phyloP scores from a whole-genome alignment of 2,113 vertebrate species.

The Cricetomys ansorgei region DNA sequence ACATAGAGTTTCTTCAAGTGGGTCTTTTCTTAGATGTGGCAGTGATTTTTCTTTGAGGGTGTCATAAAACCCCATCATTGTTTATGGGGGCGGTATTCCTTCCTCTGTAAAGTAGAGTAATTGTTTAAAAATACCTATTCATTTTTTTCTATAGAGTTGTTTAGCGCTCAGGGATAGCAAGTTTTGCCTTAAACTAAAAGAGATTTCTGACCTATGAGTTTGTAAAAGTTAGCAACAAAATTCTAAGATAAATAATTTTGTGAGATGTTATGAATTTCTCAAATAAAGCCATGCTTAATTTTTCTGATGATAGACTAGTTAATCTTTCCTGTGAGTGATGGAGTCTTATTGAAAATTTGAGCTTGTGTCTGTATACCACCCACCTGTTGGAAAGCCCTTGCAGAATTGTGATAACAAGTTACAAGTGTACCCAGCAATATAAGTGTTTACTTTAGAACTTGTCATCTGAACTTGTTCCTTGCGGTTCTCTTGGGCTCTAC shows the following conservation, averaged over 20 bases:
- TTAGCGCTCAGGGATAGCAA: neutral
- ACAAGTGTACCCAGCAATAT: neutral
- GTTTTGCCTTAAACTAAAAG: conserved; percentile 13
- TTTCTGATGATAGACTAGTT: conserved; percentile 20
- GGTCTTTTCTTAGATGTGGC: neutral
- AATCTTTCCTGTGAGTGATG: neutral
- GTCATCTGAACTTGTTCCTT: neutral
- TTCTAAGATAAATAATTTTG: neutral
- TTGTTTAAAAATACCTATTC: neutral
- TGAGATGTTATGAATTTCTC: neutral
- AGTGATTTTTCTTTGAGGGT: neutral
- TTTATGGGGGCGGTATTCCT: neutral
- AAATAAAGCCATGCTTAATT: neutral
- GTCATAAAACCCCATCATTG: neutral
- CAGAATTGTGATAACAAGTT: neutral
- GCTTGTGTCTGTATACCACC: neutral
- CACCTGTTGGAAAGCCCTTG: neutral
- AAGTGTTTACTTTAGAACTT: neutral
- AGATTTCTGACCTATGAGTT: neutral
- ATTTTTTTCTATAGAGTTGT: neutral
- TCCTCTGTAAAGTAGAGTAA: neutral
- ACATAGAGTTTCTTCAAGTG: neutral
- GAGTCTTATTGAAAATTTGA: conserved; percentile 7
- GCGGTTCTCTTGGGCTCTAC: neutral
- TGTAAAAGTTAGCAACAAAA: conserved; percentile 27